These are phyloP conservation scores for Seriola rivoliana DNA, from an alignment of 2,113 vertebrate species.

Conservation along the genomic window DNA sequence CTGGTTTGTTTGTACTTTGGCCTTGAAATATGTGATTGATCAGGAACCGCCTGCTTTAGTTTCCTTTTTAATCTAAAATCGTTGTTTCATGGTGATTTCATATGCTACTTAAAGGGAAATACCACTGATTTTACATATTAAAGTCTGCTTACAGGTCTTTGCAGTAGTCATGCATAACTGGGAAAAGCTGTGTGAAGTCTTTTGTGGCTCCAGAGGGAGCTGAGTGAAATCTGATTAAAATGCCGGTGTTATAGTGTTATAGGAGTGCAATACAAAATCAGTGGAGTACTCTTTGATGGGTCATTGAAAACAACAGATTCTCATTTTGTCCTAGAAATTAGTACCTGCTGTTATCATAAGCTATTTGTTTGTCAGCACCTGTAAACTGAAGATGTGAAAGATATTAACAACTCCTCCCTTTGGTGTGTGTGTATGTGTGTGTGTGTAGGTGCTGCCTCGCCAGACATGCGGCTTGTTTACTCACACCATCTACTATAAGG, in stretches of 20 bases:
- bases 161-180: not conserved
- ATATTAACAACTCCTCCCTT: conserved; percentile 5
- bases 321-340: not conserved
- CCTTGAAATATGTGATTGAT: conserved; percentile 11
- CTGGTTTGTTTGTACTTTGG: conserved; percentile 15
- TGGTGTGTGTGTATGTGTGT: conserved; percentile 44
- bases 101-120: conserved; percentile 12
- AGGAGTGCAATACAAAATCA: not conserved
- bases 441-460: conserved; percentile 93
- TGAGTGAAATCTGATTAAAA: conserved; percentile 7
- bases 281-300: not conserved
- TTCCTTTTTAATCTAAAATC: conserved; percentile 18
- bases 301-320: not conserved
- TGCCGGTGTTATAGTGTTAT: not conserved
- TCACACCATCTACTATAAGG: conserved; percentile 98
- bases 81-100: conserved; percentile 19
- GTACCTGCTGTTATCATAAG: not conserved
- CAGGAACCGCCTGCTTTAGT: conserved; percentile 11
- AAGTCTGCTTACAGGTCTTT: conserved; percentile 17
- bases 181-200: conserved; percentile 1
- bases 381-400: not conserved
- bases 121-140: conserved; percentile 10
- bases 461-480: conserved; percentile 98
- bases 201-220: conserved; percentile 19
- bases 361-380: conserved; percentile 6